Base-by-base conservation (phyloP, 2,888 invertebrate species). In the Cosmorhoe ocellata region DNA sequence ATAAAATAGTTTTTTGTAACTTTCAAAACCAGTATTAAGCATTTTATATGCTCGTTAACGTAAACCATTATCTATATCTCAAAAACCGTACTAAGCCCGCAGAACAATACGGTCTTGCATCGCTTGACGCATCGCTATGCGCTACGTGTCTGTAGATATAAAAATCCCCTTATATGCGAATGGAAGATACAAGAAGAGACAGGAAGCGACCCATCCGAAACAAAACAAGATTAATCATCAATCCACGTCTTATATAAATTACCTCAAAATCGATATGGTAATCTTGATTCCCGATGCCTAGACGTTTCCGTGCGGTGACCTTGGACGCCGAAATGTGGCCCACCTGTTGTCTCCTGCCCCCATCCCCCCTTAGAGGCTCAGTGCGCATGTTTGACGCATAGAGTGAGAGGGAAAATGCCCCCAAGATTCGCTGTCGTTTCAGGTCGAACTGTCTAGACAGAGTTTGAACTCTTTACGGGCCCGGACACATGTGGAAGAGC, bases 391-490 rank as follows among this genome's bases (percentile, higher is more conserved):
- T 79, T 78, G 79, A 72, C 76, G 76, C 76, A 79, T 67, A 80
- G 79, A 83, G 71, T 53, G 76, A 70, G 84, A 82, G 59, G 65
- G 69, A 49, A 43, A 24, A 60, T 55, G 66, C 72, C 84, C 34
- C 80, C 80, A 46, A 51, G 51, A 46, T 42, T 51, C 46, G 46
- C 51, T 45, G 41, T 42, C 83, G 65, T 66, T 66, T 65, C 76
- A 80, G 89, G 87, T 88, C 88, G 89, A 89, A 86, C 67, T 75
- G 89, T 90, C 89, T 90, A 89, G 89, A 90, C 89, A 77, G 74
- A 74, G 69, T 75, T 75, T 87, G 89, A 88, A 87, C 88, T 87
- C 82, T 86, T 84, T 81, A 86, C 80, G 71, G 71, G 79, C 68
- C 64, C 67, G 65, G 67, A 63, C 76, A 74, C 70, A 71, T 78